Conservation (phyloP, 2,113 vertebrate species). For the Anguilla rostrata region DNA sequence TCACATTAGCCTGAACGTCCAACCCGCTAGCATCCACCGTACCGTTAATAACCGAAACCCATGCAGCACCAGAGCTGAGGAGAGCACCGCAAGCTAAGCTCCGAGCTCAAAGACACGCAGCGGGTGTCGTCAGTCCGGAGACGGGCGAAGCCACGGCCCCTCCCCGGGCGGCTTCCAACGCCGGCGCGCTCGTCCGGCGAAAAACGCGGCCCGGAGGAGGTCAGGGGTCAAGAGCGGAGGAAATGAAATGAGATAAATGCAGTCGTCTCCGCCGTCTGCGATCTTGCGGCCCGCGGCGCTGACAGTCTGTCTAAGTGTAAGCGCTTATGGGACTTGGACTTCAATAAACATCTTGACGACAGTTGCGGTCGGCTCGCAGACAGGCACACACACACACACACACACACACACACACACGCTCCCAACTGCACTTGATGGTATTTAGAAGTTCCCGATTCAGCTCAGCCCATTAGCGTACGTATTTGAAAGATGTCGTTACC, state of each 20-base stretch:
- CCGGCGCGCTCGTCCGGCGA: conserved; percentile 38
- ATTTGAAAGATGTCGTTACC: background rate
- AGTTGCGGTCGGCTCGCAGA: background rate
- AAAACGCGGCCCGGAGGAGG: conserved; percentile 50
- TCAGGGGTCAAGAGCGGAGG: conserved; percentile 53
- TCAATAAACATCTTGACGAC: conserved; percentile 28
- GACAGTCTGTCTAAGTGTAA: conserved; percentile 45
- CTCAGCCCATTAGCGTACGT: background rate
- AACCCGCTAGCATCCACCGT: conserved; percentile 52
- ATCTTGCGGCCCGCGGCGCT: background rate
- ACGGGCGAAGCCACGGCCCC: conserved; percentile 30
- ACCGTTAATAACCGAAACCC: conserved; percentile 57
- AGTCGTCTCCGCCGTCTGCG: conserved; percentile 3
- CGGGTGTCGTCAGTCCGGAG: background rate
- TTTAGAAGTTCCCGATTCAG: background rate
- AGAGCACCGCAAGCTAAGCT: conserved; percentile 19
- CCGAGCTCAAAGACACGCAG: background rate
- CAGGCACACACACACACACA: background rate
- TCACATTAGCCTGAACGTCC: conserved; percentile 45
- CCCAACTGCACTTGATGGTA: background rate
- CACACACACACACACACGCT: background rate
- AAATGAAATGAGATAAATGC: conserved; percentile 57
- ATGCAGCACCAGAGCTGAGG: conserved; percentile 48
- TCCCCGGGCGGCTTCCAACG: conserved; percentile 38
- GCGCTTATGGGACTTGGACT: conserved; percentile 28